Percentiles rank a stretch among this genome's conserved stretches.
Conservation (phyloP, 2,888 invertebrate genomes). For the Helleia helle region DNA sequence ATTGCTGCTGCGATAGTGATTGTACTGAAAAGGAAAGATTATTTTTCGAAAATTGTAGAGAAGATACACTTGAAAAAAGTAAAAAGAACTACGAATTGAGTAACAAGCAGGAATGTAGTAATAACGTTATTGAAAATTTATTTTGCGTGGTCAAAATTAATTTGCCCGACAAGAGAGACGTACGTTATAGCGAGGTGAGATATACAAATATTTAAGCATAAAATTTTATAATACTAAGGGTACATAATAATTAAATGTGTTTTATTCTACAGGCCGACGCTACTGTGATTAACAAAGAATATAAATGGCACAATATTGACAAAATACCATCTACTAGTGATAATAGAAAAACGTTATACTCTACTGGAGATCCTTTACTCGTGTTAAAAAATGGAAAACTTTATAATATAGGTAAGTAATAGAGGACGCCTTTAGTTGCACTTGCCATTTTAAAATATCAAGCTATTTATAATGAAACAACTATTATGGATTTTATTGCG, state of each 20-base stretch:
- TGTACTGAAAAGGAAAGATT: slow-evolving; percentile 76
- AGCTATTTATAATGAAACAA: too few relatives aligned
- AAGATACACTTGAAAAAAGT: slow-evolving; percentile 16
- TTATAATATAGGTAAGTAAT: slow-evolving; percentile 38
- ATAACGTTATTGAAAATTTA: slow-evolving; percentile 32
- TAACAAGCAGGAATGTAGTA: slow-evolving; percentile 21
- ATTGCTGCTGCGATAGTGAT: slow-evolving; percentile 89
- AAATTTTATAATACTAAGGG: neutral
- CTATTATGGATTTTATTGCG: too few relatives aligned
- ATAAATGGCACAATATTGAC: slow-evolving; percentile 35
- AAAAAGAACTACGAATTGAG: too few relatives aligned
- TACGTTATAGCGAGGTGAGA: slow-evolving; percentile 9
- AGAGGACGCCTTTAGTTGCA: neutral
- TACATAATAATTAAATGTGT: slow-evolving; percentile 8
- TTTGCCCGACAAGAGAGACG: slow-evolving; percentile 32
- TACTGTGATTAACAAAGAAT: slow-evolving; percentile 22
- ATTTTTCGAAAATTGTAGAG: slow-evolving; percentile 76
- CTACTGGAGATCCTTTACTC: slow-evolving; percentile 45
- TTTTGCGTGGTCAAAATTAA: slow-evolving; percentile 57
- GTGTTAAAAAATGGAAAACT: slow-evolving; percentile 39
- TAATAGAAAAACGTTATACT: slow-evolving; percentile 38
- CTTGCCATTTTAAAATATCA: too few relatives aligned
- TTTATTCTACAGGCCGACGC: slow-evolving; percentile 28
- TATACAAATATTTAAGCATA: neutral
- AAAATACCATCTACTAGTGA: slow-evolving; percentile 21